Base-by-base conservation (phyloP, 2,888 invertebrate genomes). In the Lepidochitona cinerea region DNA sequence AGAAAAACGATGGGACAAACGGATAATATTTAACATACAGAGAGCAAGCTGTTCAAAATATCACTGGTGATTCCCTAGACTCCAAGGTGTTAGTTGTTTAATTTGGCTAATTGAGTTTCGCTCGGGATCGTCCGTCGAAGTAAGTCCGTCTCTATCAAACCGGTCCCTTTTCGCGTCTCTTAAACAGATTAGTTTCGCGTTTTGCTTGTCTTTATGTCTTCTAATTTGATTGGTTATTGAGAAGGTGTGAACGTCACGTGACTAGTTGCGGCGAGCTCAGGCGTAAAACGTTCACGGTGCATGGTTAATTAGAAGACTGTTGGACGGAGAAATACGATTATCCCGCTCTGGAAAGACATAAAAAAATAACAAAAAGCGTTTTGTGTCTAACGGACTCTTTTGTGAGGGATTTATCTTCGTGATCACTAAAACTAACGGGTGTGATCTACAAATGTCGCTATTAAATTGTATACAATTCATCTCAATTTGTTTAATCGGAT, bases 71-170 rank as follows among this genome's bases (percentile, higher is more conserved):
- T 59, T 59, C 59, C 59, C 59, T 32, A 3, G 59, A 23, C 32
- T 29, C 59, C 59, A 26, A 59, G 59, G 59, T 59, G 59, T 59
- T 32, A 23, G 14, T 59, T 59, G 59, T 29, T 59, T 59, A 59
- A 59, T 59, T 59, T 59, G 23, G 3, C 1, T 59, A 59, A 59
- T 59, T 59, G 23, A 29, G 9, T 49, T 59, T 59, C 32, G 59
- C 26, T 59, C 59, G 26, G 12, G 32, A 29, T 59, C 32, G 29
- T 59, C 29, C 59, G 26, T 59, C 59, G 59, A 23, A n/a, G n/a
- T 32, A 29, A 23, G 12, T 59, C 14, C 23, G 59, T 29, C 26
- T 29, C 59, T 59, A 29, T 59, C 59, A n/a, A n/a, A n/a, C n/a
- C n/a, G n/a, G n/a, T n/a, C 29, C 59, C 29, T 59, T 59, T 59